Evolutionary conservation across 2,888 invertebrate species (phyloP), one percentile per base, ranked within the genome.

Genomic region (Ectemnius lituratus): DNA sequence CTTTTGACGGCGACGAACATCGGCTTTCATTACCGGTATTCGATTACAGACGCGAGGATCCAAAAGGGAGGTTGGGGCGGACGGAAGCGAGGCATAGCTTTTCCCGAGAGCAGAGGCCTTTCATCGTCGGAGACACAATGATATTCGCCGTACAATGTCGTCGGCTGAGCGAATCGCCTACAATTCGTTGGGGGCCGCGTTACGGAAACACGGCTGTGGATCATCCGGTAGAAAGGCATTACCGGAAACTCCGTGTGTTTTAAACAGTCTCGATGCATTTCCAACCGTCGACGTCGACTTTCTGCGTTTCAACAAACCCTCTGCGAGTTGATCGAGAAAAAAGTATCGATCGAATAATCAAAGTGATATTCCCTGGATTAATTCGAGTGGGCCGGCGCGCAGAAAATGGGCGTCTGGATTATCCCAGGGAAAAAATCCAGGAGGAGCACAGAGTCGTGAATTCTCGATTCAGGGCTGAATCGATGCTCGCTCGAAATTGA

Each of bases 161-260:
- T 59, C 83, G 83, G 75, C 75, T 84, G 83, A 84, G 83, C 84
- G 84, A 61, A 84, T 84, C 84, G 78, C 67, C 71, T 69, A 74
- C 62, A 62, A 37, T 73, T 79, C 84, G 71, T 68, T 67, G 67
- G 74, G 74, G 60, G 59, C 60, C 63, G 61, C 63, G 64, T 27
- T 72, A 70, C 80, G 84, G 84, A 84, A 84, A 79, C 75, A 70
- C 77, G 67, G 67, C 77, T 64, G 72, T 78, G 78, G 80, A 76
- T 82, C 81, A 82, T 84, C 83, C 83, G 84, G 84, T 78, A n/a
- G 67, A 52, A 69, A 79, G 61, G 75, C 67, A 58, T 28, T 61
- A 70, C 76, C 84, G 84, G 84, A 84, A 84, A 81, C 80, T 81
- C 79, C 83, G 76, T 76, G 78, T 75, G 84, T 82, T 83, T 84